A percentile compares a stretch with the other conserved stretches of the same genome.
Evolutionary conservation across 2,113 vertebrate species (phyloP).

Genomic region (Ramphastos sulfuratus): DNA sequence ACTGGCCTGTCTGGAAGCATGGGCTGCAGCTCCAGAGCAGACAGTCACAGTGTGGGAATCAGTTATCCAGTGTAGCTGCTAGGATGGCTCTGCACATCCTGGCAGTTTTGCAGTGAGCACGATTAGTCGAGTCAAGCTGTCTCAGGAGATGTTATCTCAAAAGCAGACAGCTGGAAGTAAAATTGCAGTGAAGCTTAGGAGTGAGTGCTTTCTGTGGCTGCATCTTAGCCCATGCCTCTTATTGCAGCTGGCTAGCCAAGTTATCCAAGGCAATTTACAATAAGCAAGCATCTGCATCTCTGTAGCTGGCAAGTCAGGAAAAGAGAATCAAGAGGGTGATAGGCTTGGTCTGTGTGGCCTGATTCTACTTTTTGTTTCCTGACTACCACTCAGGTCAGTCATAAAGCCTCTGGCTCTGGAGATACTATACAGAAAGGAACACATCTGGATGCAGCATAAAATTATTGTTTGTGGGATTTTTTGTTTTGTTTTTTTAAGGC

Average conservation of each 20-base stretch:
- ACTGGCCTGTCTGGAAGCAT: neutral
- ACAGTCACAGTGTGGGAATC: neutral
- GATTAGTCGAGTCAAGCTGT: neutral
- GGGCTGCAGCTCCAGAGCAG: neutral
- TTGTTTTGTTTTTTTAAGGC: neutral
- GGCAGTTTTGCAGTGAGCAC: neutral
- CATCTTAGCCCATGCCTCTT: neutral
- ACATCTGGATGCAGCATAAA: neutral
- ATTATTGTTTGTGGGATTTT: neutral
- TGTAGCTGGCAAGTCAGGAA: neutral
- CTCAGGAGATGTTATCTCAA: neutral
- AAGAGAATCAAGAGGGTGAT: neutral
- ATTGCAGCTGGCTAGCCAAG: neutral
- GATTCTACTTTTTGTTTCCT: neutral
- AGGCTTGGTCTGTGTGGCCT: accelerated
- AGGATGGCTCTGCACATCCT: neutral
- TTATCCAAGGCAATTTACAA: neutral
- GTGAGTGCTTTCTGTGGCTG: neutral
- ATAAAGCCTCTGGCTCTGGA: neutral
- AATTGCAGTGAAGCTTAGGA: neutral
- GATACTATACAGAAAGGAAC: neutral
- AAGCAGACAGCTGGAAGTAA: neutral
- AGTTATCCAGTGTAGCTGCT: neutral
- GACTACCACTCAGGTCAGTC: neutral
- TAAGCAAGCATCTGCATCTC: neutral